phyloP scores from a whole-genome alignment of 2,797 vertebrate genomes.

The Amphiprion clarkii region DNA sequence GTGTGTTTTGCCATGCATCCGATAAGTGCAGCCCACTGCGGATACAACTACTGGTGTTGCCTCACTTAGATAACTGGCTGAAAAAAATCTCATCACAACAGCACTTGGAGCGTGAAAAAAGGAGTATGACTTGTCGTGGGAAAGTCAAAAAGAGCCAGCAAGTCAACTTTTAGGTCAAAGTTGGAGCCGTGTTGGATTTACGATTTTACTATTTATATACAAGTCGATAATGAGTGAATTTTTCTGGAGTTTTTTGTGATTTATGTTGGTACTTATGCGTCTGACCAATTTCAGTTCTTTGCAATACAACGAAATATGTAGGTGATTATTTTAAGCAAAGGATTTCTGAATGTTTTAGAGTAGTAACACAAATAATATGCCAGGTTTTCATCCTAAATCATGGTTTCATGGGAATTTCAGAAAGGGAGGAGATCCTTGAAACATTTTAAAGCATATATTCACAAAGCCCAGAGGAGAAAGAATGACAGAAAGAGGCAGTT shows the following conservation, averaged over 20 bases:
- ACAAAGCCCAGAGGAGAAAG: constrained; percentile 10
- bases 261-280: background rate
- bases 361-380: too few species aligned
- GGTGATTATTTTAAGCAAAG: too few species aligned
- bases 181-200: background rate
- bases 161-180: background rate
- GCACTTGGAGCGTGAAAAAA: constrained; percentile 20
- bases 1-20: constrained; percentile 24
- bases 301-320: too few species aligned
- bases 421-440: constrained; percentile 8
- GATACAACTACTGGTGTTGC: constrained; percentile 25
- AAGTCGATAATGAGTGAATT: background rate
- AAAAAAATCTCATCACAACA: constrained; percentile 37
- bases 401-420: constrained; percentile 34
- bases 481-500: background rate
- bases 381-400: constrained; percentile 24
- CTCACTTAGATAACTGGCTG: constrained; percentile 31
- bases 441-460: constrained; percentile 26
- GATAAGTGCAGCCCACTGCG: constrained; percentile 13
- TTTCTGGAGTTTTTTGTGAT: background rate
- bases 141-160: background rate
- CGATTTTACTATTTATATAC: background rate
- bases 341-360: too few species aligned
- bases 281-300: too few species aligned
- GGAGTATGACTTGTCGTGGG: background rate